Evolutionary conservation across 2,797 vertebrate species (phyloP).

Genomic region (Tachyglossus aculeatus): DNA sequence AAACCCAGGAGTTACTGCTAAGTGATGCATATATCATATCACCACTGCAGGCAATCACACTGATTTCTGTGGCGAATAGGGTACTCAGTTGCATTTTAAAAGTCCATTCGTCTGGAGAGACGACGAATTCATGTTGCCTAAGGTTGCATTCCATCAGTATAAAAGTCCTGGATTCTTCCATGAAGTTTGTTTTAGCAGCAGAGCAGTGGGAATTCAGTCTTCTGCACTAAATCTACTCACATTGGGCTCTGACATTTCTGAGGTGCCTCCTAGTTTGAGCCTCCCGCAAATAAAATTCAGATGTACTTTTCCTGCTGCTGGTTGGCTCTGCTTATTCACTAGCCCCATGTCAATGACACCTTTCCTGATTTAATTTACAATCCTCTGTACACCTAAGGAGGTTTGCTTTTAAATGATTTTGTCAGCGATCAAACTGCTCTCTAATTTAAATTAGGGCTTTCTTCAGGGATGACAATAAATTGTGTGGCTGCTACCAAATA

Average conservation of each 20-base stretch:
- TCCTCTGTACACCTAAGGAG: constrained; percentile 17
- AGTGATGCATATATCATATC: constrained; percentile 17
- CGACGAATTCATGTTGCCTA: constrained; percentile 74
- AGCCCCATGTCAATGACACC: constrained; percentile 55
- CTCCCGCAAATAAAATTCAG: constrained; percentile 69
- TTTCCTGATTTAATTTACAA: constrained; percentile 54
- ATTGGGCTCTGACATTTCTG: constrained; percentile 70
- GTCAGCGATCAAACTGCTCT: constrained; percentile 46
- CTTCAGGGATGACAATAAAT: constrained; percentile 11
- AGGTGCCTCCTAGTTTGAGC: constrained; percentile 62
- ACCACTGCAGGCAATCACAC: constrained; percentile 57
- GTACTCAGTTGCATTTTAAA: constrained; percentile 72
- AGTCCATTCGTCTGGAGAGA: constrained; percentile 72
- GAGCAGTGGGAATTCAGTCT: constrained; percentile 72
- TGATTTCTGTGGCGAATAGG: constrained; percentile 57
- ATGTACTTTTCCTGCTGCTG: constrained; percentile 68
- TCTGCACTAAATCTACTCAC: constrained; percentile 67
- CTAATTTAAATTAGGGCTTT: constrained; percentile 43
- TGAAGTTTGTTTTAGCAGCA: constrained; percentile 77
- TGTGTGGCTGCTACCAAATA: background rate
- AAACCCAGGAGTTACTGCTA: constrained; percentile 31
- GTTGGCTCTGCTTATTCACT: constrained; percentile 60
- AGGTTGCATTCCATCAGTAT: constrained; percentile 75
- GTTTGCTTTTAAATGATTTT: constrained; percentile 54
- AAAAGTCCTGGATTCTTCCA: constrained; percentile 68